Base-by-base conservation (phyloP, 2,113 vertebrate species). In the Benitochromis conjunctus region DNA sequence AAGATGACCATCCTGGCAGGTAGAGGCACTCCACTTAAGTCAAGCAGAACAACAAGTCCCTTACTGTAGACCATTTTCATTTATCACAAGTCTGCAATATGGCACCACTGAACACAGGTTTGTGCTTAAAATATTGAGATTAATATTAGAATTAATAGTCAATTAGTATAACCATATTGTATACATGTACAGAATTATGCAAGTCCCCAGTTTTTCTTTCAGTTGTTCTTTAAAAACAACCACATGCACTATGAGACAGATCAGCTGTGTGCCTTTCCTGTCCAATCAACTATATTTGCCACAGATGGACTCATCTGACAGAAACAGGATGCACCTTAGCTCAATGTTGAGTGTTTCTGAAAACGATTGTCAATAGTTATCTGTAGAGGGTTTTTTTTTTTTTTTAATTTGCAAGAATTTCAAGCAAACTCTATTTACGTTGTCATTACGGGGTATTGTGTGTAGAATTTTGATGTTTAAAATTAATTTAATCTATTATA, bases 11-110 rank as follows among this genome's bases (percentile, higher is more conserved):
- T 5, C 24, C 80, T 69, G 91, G 69, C 80, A 89, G 71, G 78
- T 26, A 80, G 79, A 88, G 58, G 86, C 80, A 81, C 79, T 85
- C 57, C 54, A 54, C 43, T 74, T 74, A 74, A 74, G 80, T 55
- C 5, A 12, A 57, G 79, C 24, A 51, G 26, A 62, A 91, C 41
- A 69, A 79, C 14, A 74, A 11, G 26, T 14, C 66, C 81, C 2
- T 57, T 76, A 55, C 62, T 24, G 29, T 6, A 38, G 56, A 54
- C 10, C 38, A 74, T 29, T 74, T 74, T 29, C 24, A 74, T 74
- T 74, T 29, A 29, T 29, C 48, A 57, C 2, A 51, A 21, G 24
- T 31, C 31, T 51, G 43, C 14, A 41, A 21, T 64, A 80, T 58
- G 38, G 41, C 71, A 11, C 36, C 16, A 71, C 6, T 18, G 16